Evolutionary conservation across 1,140 invertebrate species (phyloP), one percentile per base, ranked within the genome.

Genomic region (Forficula auricularia): DNA sequence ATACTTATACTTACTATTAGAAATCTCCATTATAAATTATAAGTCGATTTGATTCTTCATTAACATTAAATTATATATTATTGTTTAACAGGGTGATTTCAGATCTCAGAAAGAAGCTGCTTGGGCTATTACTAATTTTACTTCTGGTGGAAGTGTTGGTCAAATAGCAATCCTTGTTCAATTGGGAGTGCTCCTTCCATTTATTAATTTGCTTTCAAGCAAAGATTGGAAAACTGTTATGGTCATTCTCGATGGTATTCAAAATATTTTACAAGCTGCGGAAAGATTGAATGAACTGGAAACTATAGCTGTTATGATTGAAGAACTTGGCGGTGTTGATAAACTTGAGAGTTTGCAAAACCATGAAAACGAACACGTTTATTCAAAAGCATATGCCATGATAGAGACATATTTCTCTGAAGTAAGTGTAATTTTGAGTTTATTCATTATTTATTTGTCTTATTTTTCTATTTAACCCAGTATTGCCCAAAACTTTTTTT

Each of bases 351-450:
- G 50, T 35, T 60, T 86, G 7, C 81, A 85, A 52, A 65, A 70
- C 44, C 80, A 85, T 57, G 71, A 77, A 52, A 82, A 82, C 61
- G 71, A 74, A 50, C 66, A 80, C 54, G 74, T 96, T 36, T 95
- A 94, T 63, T 77, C 81, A 54, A 79, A 88, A 58, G 74, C 79
- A 6, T 71, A 76, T 42, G 63, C 68, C 41, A 77, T 95, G 40
- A 76, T 95, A 45, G 88, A 94, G 52, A 71, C 66, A 0, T 95
- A 75, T 62, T 95, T 92, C 56, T 66, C 67, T 39, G 70, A 65
- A 13, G 72, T 14, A 27, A 27, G 22, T 27, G n/a, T n/a, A n/a
- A n/a, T n/a, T n/a, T n/a, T n/a, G n/a, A n/a, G n/a, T n/a, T n/a
- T 10, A 4, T 2, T 3, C n/a, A 2, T 3, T 33, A 33, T 8